Percentiles rank a stretch among this genome's conserved stretches.
phyloP scores from a whole-genome alignment of 2,888 invertebrate species.

The Nasonia oneida region DNA sequence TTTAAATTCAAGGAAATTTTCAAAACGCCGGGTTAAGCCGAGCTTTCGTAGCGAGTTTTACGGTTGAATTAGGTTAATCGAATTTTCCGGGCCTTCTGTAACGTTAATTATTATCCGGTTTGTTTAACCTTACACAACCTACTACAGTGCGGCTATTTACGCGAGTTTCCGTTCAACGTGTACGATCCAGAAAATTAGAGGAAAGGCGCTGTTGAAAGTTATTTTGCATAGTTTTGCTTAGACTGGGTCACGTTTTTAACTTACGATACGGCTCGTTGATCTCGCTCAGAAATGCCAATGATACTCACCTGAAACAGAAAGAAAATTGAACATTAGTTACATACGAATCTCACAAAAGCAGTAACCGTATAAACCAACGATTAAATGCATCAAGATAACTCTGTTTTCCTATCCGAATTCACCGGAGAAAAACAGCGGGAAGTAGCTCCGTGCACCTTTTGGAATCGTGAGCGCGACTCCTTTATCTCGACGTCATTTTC shows the following conservation, averaged over 20 bases:
- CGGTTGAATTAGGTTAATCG: constrained; percentile 38
- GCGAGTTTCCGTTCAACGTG: background rate
- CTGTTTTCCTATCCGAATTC: background rate
- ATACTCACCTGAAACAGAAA: constrained; percentile 44
- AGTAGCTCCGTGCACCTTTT: background rate
- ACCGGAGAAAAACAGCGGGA: background rate
- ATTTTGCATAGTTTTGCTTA: background rate
- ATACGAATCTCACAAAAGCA: background rate
- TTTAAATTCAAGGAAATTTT: constrained; percentile 60
- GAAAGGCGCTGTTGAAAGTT: background rate
- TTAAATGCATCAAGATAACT: background rate
- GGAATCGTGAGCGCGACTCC: background rate
- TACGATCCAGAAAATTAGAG: background rate
- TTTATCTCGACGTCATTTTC: constrained; percentile 53
- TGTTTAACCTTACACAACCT: constrained; percentile 20
- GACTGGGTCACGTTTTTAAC: background rate
- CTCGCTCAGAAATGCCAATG: background rate
- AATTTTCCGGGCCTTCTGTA: constrained; percentile 21
- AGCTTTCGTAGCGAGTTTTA: constrained; percentile 13
- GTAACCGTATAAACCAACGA: background rate
- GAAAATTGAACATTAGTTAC: background rate
- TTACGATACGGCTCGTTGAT: background rate
- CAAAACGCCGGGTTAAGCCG: background rate
- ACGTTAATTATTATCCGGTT: constrained; percentile 12
- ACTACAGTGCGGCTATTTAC: background rate